A percentile compares a stretch with the other conserved stretches of the same genome.
phyloP scores from a whole-genome alignment of 2,888 invertebrate species.

The Amiota minor region DNA sequence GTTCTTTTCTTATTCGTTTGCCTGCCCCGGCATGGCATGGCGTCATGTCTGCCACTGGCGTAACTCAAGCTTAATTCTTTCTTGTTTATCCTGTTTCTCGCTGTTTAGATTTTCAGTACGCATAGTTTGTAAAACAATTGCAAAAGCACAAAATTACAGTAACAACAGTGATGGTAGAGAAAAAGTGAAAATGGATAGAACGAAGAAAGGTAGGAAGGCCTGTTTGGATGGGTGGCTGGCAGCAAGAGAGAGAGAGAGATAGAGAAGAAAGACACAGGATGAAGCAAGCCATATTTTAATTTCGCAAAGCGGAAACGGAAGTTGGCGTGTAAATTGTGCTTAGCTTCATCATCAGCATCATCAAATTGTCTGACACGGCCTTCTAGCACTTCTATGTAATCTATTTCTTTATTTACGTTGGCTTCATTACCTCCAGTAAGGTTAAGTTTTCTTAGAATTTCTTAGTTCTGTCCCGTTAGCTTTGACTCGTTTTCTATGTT shows the following conservation, averaged over 20 bases:
- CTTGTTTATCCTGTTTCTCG: slow-evolving; percentile 17
- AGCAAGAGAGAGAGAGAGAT: too few relatives aligned
- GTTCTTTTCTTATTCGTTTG: slow-evolving; percentile 39
- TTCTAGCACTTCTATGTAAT: slow-evolving; percentile 14
- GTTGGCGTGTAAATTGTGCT: slow-evolving; percentile 63
- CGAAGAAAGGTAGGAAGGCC: too few relatives aligned
- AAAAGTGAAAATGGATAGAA: background rate
- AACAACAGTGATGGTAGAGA: background rate
- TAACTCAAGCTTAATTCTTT: slow-evolving; percentile 5
- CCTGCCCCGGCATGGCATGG: slow-evolving; percentile 23
- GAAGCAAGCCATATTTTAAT: slow-evolving; percentile 19
- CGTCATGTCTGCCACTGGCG: slow-evolving; percentile 26
- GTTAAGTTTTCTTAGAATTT: too few relatives aligned
- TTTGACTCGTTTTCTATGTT: slow-evolving; percentile 58
- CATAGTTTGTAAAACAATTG: slow-evolving; percentile 25
- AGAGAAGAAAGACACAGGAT: background rate
- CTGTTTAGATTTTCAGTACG: slow-evolving; percentile 29
- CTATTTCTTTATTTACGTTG: background rate
- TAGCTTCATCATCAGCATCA: too few relatives aligned
- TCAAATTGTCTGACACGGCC: too few relatives aligned
- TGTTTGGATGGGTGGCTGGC: too few relatives aligned
- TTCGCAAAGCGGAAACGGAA: slow-evolving; percentile 48
- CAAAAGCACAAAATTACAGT: slow-evolving; percentile 22
- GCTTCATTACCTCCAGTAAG: too few relatives aligned
- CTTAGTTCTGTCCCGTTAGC: too few relatives aligned